A percentile compares a stretch with the other conserved stretches of the same genome.
These are phyloP conservation scores for Nannoperca australis DNA, from an alignment of 2,797 vertebrate species.

Conservation along the genomic window DNA sequence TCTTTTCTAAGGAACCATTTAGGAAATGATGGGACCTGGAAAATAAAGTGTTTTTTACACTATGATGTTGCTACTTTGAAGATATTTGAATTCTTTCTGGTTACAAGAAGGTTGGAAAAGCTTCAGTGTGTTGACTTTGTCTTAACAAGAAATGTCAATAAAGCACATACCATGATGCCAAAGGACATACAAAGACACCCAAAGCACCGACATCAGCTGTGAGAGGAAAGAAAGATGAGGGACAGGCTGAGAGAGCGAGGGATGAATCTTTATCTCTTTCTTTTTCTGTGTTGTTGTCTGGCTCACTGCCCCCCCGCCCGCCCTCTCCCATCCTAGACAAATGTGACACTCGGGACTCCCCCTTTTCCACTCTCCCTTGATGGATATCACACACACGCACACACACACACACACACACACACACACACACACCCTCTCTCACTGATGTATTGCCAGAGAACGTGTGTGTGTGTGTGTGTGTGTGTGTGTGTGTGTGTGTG, in stretches of 20 bases:
- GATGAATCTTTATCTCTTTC: constrained; percentile 33
- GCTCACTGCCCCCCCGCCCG: too few relatives aligned
- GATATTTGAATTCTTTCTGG: background rate
- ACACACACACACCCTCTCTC: constrained; percentile 26
- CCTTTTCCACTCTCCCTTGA: constrained; percentile 74
- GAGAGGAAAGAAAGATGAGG: constrained; percentile 11
- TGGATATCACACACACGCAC: constrained; percentile 62
- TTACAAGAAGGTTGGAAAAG: too few relatives aligned
- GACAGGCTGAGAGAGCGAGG: background rate
- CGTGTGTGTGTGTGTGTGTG: too few relatives aligned
- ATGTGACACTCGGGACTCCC: constrained; percentile 78
- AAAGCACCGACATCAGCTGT: constrained; percentile 21
- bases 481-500: constrained; percentile 38
- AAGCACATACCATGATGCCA: constrained; percentile 17
- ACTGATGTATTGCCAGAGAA: constrained; percentile 66
- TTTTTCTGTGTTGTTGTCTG: constrained; percentile 23
- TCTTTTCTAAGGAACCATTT: background rate
- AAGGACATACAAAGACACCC: constrained; percentile 12
- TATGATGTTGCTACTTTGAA: background rate
- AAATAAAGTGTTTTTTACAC: background rate
- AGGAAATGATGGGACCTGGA: background rate
- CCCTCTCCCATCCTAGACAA: constrained; percentile 59
- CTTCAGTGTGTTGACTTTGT: constrained; percentile 34
- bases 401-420: constrained; percentile 37
- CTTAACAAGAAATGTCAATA: constrained; percentile 35